Evolutionary conservation across 92 coral and sea anemone species (phyloP), one percentile per base, ranked within the genome.

Genomic region (Virgularia gustaviana): DNA sequence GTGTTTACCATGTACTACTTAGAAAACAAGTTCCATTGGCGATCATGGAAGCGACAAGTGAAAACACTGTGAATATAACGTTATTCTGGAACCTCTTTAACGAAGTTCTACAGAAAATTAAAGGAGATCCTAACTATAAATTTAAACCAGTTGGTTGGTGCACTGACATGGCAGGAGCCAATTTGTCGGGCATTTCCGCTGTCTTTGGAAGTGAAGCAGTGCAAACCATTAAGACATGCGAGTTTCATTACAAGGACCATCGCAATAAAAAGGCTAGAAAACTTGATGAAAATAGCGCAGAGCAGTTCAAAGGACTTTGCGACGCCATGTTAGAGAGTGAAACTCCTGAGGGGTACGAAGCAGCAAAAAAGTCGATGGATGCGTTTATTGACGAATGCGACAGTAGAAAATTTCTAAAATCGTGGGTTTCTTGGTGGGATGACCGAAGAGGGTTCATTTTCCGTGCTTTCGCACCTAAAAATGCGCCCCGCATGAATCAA

Each of bases 141-240:
- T 87, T 83, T 36, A 71, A 87, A 39, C 87, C 88, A 31, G 47
- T 45, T 0, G 82, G 92, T 10, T 83, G 88, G 88, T 80, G 88
- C 54, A 56, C 77, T 0, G 88, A 87, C 79, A 87, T 87, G 88
- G 86, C 88, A 15, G 88, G 86, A 0, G 68, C 81, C 11, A 75
- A 70, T 36, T 28, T 86, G 4, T 55, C 80, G 4, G 85, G 83
- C 18, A 71, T 87, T 30, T 42, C 49, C 5, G 52, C 55, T 35
- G 85, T 70, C 1, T 83, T 79, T 62, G 83, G 86, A 13, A 44
- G 63, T 22, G 70, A 29, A 8, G 77, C 63, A 13, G 16, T 0
- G 9, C n/a, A n/a, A n/a, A n/a, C n/a, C n/a, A 77, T 87, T 2
- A 78, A 80, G 16, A 35, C 79, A 0, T 87, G 88, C 51, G 82